Percentiles rank a stretch among this genome's conserved stretches.
Conservation (phyloP, 2,113 vertebrate species). For the Uria aalge region DNA sequence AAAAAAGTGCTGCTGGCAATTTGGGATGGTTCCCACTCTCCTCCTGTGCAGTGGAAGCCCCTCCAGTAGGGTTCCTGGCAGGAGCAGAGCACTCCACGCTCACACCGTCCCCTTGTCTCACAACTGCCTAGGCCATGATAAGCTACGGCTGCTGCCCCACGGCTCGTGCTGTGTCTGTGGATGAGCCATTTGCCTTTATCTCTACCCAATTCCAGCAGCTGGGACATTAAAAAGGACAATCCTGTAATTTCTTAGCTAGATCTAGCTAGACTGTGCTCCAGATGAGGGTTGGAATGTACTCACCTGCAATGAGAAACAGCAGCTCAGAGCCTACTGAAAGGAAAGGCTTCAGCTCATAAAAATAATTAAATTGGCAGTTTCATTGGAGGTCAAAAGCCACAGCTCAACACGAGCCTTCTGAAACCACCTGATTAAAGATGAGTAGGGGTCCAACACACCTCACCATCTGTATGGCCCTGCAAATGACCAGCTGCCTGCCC, state of each 20-base stretch:
- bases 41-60: not conserved
- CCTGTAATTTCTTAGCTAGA: not conserved
- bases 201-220: not conserved
- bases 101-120: not conserved
- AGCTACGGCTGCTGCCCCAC: not conserved
- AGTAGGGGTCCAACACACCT: not conserved
- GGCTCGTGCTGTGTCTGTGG: not conserved
- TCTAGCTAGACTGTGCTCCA: not conserved
- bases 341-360: not conserved
- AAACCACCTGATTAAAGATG: not conserved
- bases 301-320: not conserved
- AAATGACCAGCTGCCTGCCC: not conserved
- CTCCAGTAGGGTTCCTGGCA: accelerated
- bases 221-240: not conserved
- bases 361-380: not conserved
- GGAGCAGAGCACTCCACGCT: not conserved
- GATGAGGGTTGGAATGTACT: not conserved
- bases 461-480: not conserved
- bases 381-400: not conserved
- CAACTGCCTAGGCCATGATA: not conserved
- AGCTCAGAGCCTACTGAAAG: not conserved
- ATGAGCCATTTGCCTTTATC: not conserved
- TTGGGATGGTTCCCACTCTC: not conserved
- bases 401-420: not conserved
- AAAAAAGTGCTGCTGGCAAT: not conserved